These are phyloP conservation scores for Hermatobates lingyangjiaoensis DNA, from an alignment of 1,140 invertebrate species.

Conservation along the genomic window DNA sequence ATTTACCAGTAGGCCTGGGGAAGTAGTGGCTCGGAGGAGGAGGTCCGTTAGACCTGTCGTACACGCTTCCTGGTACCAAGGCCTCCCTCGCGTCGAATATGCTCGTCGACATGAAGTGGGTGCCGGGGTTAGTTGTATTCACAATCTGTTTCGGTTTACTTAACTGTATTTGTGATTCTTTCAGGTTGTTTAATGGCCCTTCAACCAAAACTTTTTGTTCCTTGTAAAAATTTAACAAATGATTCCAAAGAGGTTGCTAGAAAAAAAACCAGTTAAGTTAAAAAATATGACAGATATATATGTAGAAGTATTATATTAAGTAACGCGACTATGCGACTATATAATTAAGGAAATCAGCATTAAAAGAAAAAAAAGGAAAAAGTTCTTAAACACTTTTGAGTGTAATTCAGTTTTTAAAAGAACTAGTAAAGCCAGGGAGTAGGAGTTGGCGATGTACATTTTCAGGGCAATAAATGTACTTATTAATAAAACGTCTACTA, in stretches of 20 bases:
- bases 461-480: no score
- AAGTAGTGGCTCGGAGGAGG: slow-evolving; percentile 28
- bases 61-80: slow-evolving; percentile 66
- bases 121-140: slow-evolving; percentile 84
- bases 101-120: slow-evolving; percentile 90
- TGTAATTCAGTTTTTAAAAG: no score
- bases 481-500: no score
- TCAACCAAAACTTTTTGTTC: slow-evolving; percentile 95
- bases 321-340: no score
- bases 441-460: no score
- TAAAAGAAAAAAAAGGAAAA: no score
- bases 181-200: slow-evolving; percentile 91
- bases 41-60: slow-evolving; percentile 34
- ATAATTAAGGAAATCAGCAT: no score
- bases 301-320: no score
- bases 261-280: no score
- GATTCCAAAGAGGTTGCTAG: slow-evolving; percentile 91
- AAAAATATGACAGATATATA: no score
- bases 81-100: slow-evolving; percentile 84
- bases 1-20: slow-evolving; percentile 13
- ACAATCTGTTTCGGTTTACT: slow-evolving; percentile 90
- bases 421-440: no score
- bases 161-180: slow-evolving; percentile 92
- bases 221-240: slow-evolving; percentile 92
- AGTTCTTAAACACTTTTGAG: no score